Conservation (phyloP, 2,888 invertebrate species). For the Drosophila aldrichi region DNA sequence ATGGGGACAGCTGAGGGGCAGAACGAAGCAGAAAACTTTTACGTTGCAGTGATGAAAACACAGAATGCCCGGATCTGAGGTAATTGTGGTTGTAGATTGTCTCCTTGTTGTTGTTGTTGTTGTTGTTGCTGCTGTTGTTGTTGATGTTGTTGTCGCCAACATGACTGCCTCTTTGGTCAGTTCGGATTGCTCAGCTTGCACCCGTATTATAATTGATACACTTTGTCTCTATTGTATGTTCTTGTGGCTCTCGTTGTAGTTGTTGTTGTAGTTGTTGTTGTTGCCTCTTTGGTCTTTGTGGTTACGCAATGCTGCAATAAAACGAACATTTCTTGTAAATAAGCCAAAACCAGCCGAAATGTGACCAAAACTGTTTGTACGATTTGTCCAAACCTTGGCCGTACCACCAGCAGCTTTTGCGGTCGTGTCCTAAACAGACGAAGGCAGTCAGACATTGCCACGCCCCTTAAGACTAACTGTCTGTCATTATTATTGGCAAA, state of each 20-base stretch:
- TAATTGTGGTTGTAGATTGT: constrained; percentile 81
- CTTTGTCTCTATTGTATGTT: constrained; percentile 59
- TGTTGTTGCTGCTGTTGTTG: constrained; percentile 14
- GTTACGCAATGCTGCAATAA: constrained; percentile 69
- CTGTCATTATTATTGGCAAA: constrained; percentile 38
- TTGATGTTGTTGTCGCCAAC: constrained; percentile 70
- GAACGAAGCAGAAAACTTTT: constrained; percentile 92
- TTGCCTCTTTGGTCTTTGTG: constrained; percentile 46
- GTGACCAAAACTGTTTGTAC: constrained; percentile 40
- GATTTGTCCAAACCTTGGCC: constrained; percentile 10
- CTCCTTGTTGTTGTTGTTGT: constrained; percentile 17
- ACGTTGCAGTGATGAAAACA: constrained; percentile 96
- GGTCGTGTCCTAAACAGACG: constrained; percentile 20
- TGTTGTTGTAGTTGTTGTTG: constrained; percentile 8
- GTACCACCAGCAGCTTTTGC: constrained; percentile 35
- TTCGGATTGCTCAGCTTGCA: constrained; percentile 33
- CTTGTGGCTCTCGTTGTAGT: constrained; percentile 15
- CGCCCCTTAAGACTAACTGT: neutral
- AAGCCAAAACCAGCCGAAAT: constrained; percentile 53
- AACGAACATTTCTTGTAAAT: constrained; percentile 66
- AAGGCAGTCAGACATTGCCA: neutral
- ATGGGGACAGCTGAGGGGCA: constrained; percentile 92
- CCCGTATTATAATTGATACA: constrained; percentile 81
- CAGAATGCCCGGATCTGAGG: constrained; percentile 91
- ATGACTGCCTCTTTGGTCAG: constrained; percentile 49